Percentiles rank a stretch among this genome's conserved stretches.
Evolutionary conservation across 2,113 vertebrate species (phyloP).

Genomic region (Pseudopodoces humilis): DNA sequence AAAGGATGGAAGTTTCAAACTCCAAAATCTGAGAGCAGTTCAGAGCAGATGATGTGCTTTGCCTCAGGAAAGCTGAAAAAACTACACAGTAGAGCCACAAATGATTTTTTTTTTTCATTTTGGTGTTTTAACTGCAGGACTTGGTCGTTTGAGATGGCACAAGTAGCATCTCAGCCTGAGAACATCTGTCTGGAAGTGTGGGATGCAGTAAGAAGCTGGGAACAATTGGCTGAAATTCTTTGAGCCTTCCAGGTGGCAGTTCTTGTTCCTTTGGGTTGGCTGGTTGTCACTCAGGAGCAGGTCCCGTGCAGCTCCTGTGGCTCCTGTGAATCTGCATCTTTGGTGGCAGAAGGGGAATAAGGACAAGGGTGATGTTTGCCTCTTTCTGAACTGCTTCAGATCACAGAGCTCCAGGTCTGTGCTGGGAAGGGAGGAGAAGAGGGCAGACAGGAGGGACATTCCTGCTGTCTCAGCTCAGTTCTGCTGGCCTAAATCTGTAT

Average conservation of each 20-base stretch:
- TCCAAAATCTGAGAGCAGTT: not conserved
- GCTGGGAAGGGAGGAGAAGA: not conserved
- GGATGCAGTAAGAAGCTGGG: not conserved
- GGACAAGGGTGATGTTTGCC: not conserved
- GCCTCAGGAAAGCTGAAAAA: not conserved
- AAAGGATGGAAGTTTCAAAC: not conserved
- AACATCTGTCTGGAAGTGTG: not conserved
- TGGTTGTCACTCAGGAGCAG: not conserved
- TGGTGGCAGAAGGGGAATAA: not conserved
- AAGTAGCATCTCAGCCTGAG: not conserved
- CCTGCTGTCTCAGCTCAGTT: not conserved
- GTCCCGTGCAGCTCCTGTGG: rapidly evolving
- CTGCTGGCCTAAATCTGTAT: not conserved
- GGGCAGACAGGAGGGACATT: not conserved
- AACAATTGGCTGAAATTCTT: not conserved
- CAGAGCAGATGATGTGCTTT: not conserved
- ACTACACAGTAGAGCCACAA: not conserved
- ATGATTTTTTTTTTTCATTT: not conserved
- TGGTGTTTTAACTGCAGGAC: not conserved
- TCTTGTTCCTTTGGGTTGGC: not conserved
- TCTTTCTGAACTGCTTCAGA: not conserved
- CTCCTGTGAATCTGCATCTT: not conserved
- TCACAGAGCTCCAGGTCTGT: rapidly evolving
- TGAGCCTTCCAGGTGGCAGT: not conserved
- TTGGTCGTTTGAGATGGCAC: not conserved